Percentiles rank a stretch among this genome's conserved stretches.
These are phyloP conservation scores for Streptopelia turtur DNA, from an alignment of 2,797 vertebrate genomes.

Conservation along the genomic window DNA sequence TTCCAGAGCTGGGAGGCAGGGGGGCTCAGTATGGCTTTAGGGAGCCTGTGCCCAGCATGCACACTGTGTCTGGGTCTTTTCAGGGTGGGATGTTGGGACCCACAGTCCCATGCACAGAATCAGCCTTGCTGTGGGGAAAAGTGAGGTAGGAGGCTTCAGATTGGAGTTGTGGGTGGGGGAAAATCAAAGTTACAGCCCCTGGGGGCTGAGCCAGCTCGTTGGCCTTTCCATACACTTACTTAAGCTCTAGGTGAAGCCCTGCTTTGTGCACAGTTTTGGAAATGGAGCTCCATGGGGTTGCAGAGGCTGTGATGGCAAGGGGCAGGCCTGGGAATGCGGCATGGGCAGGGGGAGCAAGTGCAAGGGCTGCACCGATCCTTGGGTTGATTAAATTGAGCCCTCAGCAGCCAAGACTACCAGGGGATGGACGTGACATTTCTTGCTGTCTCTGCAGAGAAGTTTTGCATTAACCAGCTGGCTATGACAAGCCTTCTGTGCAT, in stretches of 20 bases:
- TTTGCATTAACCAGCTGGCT: conserved; percentile 28
- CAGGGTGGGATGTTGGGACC: not conserved
- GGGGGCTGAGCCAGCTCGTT: not conserved
- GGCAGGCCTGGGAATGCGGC: not conserved
- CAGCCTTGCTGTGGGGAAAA: not conserved
- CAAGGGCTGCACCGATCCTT: not conserved
- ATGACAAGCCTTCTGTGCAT: not conserved
- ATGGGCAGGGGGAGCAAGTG: not conserved
- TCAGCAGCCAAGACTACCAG: not conserved
- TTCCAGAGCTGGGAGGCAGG: not conserved
- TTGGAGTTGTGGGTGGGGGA: not conserved
- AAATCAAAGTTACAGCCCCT: not conserved
- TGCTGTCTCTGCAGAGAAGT: conserved; percentile 14
- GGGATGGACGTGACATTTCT: conserved; percentile 31
- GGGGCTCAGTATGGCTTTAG: not conserved
- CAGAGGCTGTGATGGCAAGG: not conserved
- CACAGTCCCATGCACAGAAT: accelerated
- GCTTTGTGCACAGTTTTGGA: not conserved
- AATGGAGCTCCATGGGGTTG: accelerated
- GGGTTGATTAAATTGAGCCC: not conserved
- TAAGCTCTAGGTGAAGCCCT: not conserved
- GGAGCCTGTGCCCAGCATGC: not conserved
- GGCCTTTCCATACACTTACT: not conserved
- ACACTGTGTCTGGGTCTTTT: accelerated
- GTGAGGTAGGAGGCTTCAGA: not conserved